Conservation (phyloP, 2,888 invertebrate genomes). For the Ochropleura leucogaster region DNA sequence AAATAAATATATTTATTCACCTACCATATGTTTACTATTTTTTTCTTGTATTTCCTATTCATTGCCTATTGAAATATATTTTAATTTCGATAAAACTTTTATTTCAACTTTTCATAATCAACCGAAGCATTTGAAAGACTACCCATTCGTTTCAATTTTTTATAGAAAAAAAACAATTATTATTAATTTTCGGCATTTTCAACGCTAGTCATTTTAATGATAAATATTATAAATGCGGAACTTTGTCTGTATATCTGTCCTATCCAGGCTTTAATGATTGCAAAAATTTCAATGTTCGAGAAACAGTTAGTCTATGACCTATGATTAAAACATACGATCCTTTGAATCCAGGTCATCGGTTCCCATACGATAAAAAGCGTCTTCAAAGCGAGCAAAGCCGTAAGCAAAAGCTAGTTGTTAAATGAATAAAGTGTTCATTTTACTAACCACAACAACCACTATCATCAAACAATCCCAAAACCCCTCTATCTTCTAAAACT, state of each 20-base stretch:
- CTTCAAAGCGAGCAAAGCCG: not conserved
- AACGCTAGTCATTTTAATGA: not conserved
- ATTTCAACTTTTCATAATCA: no score
- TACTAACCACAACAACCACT: not conserved
- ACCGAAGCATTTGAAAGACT: no score
- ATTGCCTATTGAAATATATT: no score
- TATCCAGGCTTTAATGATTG: no score
- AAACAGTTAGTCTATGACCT: not conserved
- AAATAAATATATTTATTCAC: no score
- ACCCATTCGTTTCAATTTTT: no score
- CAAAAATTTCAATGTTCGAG: not conserved
- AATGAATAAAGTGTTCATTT: not conserved
- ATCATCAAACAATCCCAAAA: not conserved
- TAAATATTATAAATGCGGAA: not conserved
- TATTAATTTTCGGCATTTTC: no score
- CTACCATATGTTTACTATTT: no score
- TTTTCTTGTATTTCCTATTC: no score
- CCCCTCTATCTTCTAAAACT: slow-evolving; percentile 51
- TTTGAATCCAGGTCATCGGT: not conserved
- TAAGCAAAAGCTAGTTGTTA: not conserved
- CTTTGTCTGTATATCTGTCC: not conserved
- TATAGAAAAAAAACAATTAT: no score
- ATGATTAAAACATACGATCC: not conserved
- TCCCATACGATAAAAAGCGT: not conserved
- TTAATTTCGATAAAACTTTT: no score